A percentile compares a stretch with the other conserved stretches of the same genome.
These are phyloP conservation scores for Apeira syringaria DNA, from an alignment of 2,888 invertebrate genomes.

Conservation along the genomic window DNA sequence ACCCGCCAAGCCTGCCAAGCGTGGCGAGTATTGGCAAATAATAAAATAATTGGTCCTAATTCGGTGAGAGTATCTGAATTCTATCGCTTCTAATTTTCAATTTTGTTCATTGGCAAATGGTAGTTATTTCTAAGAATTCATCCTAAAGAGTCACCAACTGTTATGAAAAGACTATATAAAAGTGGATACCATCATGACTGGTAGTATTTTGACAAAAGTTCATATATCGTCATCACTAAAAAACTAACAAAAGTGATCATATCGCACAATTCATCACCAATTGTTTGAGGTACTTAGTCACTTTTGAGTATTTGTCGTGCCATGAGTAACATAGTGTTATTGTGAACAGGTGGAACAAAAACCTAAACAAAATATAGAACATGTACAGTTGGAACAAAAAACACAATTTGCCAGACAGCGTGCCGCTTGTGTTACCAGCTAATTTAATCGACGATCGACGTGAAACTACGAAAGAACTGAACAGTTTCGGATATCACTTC, in stretches of 20 bases:
- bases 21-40: too few relatives aligned
- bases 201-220: conserved; percentile 14
- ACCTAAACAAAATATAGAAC: conserved; percentile 39
- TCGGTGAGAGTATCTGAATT: too few relatives aligned
- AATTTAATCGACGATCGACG: conserved; percentile 38
- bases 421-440: conserved; percentile 64
- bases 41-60: too few relatives aligned
- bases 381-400: conserved; percentile 44
- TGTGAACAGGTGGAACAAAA: conserved; percentile 49
- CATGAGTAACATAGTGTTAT: conserved; percentile 26
- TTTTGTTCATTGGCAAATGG: too few relatives aligned
- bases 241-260: conserved; percentile 35
- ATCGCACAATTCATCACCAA: conserved; percentile 40
- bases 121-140: too few relatives aligned
- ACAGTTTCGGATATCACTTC: too few relatives aligned
- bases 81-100: too few relatives aligned
- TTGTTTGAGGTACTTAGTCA: conserved; percentile 35
- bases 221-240: conserved; percentile 10
- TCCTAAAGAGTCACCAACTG: too few relatives aligned
- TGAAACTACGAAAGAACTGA: conserved; percentile 55
- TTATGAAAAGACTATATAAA: too few relatives aligned
- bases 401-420: conserved; percentile 66
- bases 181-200: too few relatives aligned
- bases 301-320: conserved; percentile 17
- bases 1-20: too few relatives aligned